Evolutionary conservation across 2,888 invertebrate genomes (phyloP).

Genomic region (Hemistola chrysoprasaria): DNA sequence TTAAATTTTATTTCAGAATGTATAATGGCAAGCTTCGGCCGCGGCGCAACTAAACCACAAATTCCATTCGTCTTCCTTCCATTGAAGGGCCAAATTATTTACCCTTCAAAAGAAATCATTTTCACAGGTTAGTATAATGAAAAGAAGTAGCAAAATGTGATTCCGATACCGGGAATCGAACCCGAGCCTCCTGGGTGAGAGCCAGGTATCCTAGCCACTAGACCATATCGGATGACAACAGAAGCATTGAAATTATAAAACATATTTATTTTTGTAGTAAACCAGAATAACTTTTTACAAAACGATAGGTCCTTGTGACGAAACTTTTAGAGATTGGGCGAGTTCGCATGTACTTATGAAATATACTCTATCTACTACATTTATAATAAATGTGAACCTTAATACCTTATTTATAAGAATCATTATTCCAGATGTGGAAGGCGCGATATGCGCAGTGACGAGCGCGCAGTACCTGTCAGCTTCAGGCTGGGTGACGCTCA

Average conservation of each 20-base stretch:
- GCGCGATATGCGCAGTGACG: slow-evolving; percentile 92
- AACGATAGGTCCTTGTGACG: too few relatives aligned
- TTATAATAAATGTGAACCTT: too few relatives aligned
- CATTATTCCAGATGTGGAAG: slow-evolving; percentile 83
- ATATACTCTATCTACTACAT: too few relatives aligned
- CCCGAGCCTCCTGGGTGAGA: slow-evolving; percentile 86
- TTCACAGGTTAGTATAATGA: slow-evolving; percentile 84
- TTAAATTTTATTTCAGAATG: slow-evolving; percentile 78
- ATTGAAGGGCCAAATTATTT: slow-evolving; percentile 92
- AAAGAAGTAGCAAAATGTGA: slow-evolving; percentile 34
- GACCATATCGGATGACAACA: slow-evolving; percentile 70
- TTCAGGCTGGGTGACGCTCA: slow-evolving; percentile 90
- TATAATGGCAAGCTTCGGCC: slow-evolving; percentile 86
- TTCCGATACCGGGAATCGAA: slow-evolving; percentile 83
- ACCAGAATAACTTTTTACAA: too few relatives aligned
- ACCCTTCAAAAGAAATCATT: slow-evolving; percentile 93
- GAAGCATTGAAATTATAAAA: neutral
- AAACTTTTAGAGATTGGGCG: too few relatives aligned
- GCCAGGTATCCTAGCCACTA: slow-evolving; percentile 88
- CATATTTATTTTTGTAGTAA: neutral
- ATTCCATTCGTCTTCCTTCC: slow-evolving; percentile 94
- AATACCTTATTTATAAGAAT: neutral
- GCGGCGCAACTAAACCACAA: slow-evolving; percentile 85
- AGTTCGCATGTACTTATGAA: too few relatives aligned
- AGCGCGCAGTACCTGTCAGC: slow-evolving; percentile 91